phyloP scores from a whole-genome alignment of 2,113 vertebrate genomes.

The Lethenteron camtschaticum region DNA sequence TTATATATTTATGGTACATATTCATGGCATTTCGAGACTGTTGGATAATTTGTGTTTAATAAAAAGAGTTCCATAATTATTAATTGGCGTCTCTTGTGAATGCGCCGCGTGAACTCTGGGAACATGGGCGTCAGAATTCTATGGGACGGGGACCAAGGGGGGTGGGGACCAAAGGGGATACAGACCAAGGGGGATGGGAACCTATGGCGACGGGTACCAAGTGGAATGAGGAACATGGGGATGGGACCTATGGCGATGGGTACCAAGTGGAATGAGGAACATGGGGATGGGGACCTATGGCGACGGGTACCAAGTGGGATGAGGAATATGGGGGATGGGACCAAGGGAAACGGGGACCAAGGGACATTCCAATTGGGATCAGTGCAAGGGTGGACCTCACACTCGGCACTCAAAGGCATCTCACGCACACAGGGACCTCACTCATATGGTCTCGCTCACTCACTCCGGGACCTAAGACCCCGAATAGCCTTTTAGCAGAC shows the following conservation, averaged over 20 bases:
- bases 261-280: neutral
- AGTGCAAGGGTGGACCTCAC: neutral
- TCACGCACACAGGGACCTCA: no score
- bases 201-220: neutral
- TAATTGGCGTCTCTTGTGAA: neutral
- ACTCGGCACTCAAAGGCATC: no score
- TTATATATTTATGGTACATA: no score
- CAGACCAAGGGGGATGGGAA: neutral
- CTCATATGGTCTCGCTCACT: no score
- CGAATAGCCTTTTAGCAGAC: no score
- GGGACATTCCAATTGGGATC: neutral
- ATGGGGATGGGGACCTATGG: neutral
- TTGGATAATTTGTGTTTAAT: slow-evolving; percentile 6
- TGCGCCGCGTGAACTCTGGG: neutral
- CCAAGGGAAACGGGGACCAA: neutral
- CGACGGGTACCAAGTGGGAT: neutral
- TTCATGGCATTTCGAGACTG: slow-evolving; percentile 3
- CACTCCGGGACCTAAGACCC: no score
- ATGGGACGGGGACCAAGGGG: neutral
- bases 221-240: neutral
- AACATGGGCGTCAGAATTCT: neutral
- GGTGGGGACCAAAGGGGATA: neutral
- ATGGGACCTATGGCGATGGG: neutral
- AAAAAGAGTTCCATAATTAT: slow-evolving; percentile 1
- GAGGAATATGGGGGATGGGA: neutral